Evolutionary conservation across 1,140 invertebrate genomes (phyloP).

Genomic region (Cyclina sinensis): DNA sequence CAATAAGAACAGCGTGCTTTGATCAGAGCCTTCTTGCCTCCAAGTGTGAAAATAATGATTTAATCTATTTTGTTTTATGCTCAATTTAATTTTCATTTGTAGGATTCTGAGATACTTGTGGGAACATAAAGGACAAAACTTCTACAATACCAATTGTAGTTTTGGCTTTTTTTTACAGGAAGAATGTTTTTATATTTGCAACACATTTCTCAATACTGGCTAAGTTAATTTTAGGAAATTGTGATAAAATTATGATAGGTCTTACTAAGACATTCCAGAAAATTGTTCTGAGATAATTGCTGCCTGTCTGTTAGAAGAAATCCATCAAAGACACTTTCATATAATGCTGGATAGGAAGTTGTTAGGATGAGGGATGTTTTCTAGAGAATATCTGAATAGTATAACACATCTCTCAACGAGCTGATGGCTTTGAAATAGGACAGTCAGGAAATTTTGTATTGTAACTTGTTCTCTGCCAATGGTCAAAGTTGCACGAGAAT

Average conservation of each 20-base stretch:
- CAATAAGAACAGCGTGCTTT: slow-evolving; percentile 9
- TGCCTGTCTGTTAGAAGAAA: too few species aligned
- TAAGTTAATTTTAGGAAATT: slow-evolving; percentile 18
- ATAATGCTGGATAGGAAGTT: too few species aligned
- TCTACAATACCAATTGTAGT: not conserved
- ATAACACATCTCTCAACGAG: too few species aligned
- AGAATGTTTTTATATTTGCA: not conserved
- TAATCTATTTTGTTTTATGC: slow-evolving; percentile 56
- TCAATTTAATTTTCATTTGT: slow-evolving; percentile 60
- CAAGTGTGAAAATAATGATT: slow-evolving; percentile 53
- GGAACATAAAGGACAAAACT: not conserved
- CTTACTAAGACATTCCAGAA: too few species aligned
- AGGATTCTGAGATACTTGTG: slow-evolving; percentile 17
- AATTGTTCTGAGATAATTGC: too few species aligned
- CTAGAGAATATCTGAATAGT: too few species aligned
- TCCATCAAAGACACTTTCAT: too few species aligned
- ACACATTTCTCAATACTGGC: not conserved
- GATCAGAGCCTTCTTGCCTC: not conserved
- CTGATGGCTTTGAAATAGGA: too few species aligned
- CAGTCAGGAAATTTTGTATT: too few species aligned
- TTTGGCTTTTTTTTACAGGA: not conserved
- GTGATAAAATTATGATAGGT: not conserved
- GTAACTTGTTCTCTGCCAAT: too few species aligned
- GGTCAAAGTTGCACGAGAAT: too few species aligned
- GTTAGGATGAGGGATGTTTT: too few species aligned